phyloP scores from a whole-genome alignment of 2,888 invertebrate genomes.

The Hirtodrosophila alboralis region DNA sequence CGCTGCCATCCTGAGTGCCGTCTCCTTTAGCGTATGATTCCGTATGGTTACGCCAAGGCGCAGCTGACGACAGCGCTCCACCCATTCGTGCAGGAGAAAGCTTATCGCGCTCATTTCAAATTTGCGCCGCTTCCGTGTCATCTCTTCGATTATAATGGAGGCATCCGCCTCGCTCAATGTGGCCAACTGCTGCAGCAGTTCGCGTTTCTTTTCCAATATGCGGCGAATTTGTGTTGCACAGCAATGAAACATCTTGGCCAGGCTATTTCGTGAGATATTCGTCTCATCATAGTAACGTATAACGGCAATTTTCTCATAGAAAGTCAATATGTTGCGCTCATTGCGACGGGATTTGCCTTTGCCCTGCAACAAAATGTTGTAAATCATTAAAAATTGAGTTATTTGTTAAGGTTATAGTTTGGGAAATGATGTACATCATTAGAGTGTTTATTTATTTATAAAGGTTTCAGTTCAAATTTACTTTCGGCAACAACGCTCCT shows the following conservation, averaged over 20 bases:
- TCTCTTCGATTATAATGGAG: slow-evolving; percentile 81
- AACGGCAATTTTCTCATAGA: slow-evolving; percentile 83
- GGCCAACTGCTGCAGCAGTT: slow-evolving; percentile 78
- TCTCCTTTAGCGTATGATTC: slow-evolving; percentile 79
- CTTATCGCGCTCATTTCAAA: slow-evolving; percentile 83
- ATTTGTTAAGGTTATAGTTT: neutral
- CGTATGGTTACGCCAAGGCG: slow-evolving; percentile 72
- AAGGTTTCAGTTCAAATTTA: too few species aligned
- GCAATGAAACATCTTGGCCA: slow-evolving; percentile 83
- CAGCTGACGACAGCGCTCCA: slow-evolving; percentile 80
- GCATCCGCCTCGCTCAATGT: slow-evolving; percentile 81
- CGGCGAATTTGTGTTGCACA: slow-evolving; percentile 83
- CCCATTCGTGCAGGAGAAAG: slow-evolving; percentile 82
- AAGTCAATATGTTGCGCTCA: slow-evolving; percentile 81
- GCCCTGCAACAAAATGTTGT: slow-evolving; percentile 22
- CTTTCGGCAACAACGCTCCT: too few species aligned
- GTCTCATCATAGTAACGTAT: slow-evolving; percentile 83
- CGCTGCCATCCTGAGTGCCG: slow-evolving; percentile 80
- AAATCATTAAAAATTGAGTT: neutral
- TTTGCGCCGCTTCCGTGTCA: slow-evolving; percentile 82
- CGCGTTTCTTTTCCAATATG: slow-evolving; percentile 80
- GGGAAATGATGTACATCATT: neutral
- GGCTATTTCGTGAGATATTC: slow-evolving; percentile 81
- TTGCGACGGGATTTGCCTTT: slow-evolving; percentile 74
- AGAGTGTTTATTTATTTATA: too few species aligned